Base-by-base conservation (phyloP, 2,888 invertebrate genomes). In the Drosophila prolongata region DNA sequence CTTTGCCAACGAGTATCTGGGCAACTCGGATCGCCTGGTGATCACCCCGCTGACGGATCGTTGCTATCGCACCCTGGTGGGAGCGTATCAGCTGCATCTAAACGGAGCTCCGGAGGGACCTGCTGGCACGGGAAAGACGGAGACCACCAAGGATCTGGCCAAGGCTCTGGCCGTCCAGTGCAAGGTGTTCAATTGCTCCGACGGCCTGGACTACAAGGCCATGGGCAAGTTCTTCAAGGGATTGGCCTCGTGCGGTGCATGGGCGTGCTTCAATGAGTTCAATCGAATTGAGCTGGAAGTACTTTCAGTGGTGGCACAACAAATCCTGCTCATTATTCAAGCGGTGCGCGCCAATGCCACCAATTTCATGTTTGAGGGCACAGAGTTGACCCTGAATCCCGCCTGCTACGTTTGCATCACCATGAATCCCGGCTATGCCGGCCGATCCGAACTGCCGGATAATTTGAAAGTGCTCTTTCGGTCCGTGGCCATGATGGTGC, bases 71-170 rank as follows among this genome's bases (percentile, higher is more conserved):
- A 96, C 96, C 0, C 90, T 96, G 62, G 93, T 96, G 49, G 95
- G 95, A 0, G 96, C 96, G 1, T 95, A 95, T 90, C 95, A 95
- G 70, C 91, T 96, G 40, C 95, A 96, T 87, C 91, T 96, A 67
- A 95, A 95, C 81, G 95, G 95, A 0, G 95, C 95, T 0, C 94
- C 95, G 0, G 95, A 95, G 86, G 95, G 95, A 0, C 97, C 97
- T 0, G 96, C 96, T 0, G 97, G 97, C 0, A 97, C 97, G 0
- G 97, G 97, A 0, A 97, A 97, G 93, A 97, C 97, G 0, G 97
- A 97, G 93, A 97, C 97, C 16, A 96, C 96, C 0, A 98, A 98
- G 93, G 98, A 98, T 93, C 93, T 98, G 76, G 97, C 97, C 6
- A 97, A 98, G 92, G 98, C 98, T 0, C 90, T 98, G 53, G 98